Base-by-base conservation (phyloP, 2,113 vertebrate species). In the Pituophis catenifer region DNA sequence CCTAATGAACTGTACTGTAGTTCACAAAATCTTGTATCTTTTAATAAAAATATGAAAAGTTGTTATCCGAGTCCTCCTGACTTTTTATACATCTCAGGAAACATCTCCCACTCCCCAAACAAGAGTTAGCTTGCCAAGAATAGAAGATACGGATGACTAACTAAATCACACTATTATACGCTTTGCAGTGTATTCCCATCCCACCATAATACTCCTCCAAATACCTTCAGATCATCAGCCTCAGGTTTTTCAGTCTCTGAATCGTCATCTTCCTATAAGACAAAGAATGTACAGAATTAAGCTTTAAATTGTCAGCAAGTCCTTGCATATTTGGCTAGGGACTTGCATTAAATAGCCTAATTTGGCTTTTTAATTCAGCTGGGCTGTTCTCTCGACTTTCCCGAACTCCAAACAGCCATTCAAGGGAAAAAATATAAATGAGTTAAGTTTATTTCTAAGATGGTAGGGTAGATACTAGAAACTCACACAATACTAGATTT, bases 201-300 rank as follows among this genome's bases (percentile, higher is more conserved):
- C 96, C 97, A 65, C 96, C 96, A 90, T 23, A 97, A 95, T 96
- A 96, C 96, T 97, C 96, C 96, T 96, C 88, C 97, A 98, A 98
- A 98, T 99, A 99, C 99, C 99, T 99, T 98, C 94, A 98, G 96
- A 97, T 99, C 98, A 98, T 98, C 99, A 97, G 98, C 95, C 98
- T 99, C 98, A 98, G 98, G 98, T 97, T 98, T 98, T 97, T 99
- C 99, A 97, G 97, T 98, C 98, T 99, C 99, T 97, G 99, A 99
- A 97, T 99, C 99, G 95, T 99, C 99, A 98, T 98, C 98, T 97
- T 99, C 99, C 99, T 99, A 98, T 95, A 98, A 99, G 98, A 99
- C 98, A 99, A 98, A 93, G 98, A 98, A 98, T 97, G 96, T 96
- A 98, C 95, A 98, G 94, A 96, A 98, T 98, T 98, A 98, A 98